phyloP scores from a whole-genome alignment of 2,888 invertebrate species.

The Pterobdella sp. region DNA sequence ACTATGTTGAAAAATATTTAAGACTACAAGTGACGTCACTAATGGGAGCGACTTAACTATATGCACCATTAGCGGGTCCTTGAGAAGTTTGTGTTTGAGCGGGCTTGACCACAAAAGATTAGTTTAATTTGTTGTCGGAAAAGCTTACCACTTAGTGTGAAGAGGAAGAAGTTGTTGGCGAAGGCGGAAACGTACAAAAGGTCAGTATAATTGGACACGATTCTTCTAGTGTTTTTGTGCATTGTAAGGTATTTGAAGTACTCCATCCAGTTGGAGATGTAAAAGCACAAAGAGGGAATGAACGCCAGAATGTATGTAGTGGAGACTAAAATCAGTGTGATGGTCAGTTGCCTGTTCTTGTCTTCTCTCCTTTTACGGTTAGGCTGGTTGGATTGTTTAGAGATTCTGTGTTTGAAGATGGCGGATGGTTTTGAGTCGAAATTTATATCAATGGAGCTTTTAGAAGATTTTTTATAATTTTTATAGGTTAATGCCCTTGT shows the following conservation, averaged over 20 bases:
- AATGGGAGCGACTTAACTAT: no score
- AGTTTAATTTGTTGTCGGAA: conserved; percentile 38
- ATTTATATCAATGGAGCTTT: no score
- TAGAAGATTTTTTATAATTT: not conserved
- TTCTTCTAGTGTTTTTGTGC: conserved; percentile 14
- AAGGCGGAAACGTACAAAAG: conserved; percentile 38
- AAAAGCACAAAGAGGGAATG: conserved; percentile 37
- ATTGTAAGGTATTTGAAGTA: conserved; percentile 20
- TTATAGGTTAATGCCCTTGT: not conserved
- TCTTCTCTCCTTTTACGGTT: conserved; percentile 29
- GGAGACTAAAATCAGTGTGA: conserved; percentile 40
- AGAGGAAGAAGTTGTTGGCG: conserved; percentile 40
- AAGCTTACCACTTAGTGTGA: conserved; percentile 38
- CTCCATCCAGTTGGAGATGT: conserved; percentile 30
- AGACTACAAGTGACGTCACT: no score
- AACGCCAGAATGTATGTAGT: conserved; percentile 38
- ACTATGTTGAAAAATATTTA: no score
- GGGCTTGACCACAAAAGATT: conserved; percentile 35
- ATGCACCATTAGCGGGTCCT: no score
- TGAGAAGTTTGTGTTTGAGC: no score
- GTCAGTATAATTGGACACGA: conserved; percentile 35
- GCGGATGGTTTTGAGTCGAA: no score
- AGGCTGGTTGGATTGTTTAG: not conserved
- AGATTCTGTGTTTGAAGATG: not conserved
- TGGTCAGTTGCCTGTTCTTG: conserved; percentile 37